Conservation (phyloP, 2,888 invertebrate genomes). For the Acanthosepion lycidas region DNA sequence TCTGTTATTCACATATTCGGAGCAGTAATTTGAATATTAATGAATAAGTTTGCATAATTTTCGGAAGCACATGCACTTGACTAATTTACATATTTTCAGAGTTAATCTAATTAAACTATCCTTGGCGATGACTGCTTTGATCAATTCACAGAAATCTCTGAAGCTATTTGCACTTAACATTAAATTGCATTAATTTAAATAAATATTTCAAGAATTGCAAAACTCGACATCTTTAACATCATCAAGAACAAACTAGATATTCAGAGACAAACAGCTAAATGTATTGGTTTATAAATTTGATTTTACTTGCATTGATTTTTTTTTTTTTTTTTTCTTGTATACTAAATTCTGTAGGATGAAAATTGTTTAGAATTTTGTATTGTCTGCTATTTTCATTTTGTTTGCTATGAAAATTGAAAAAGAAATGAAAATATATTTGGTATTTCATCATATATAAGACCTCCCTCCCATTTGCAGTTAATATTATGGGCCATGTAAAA, state of each 20-base stretch:
- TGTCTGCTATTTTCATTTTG: neutral
- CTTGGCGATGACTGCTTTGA: neutral
- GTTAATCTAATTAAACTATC: constrained; percentile 33
- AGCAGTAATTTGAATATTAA: constrained; percentile 9
- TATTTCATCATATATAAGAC: too few relatives aligned
- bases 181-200: neutral
- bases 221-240: neutral
- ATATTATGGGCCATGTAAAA: too few relatives aligned
- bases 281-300: neutral
- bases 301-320: neutral
- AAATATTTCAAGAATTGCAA: neutral
- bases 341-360: neutral
- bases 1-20: neutral
- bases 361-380: neutral
- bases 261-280: neutral
- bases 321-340: neutral
- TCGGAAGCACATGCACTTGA: neutral
- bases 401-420: neutral
- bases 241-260: neutral
- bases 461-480: too few relatives aligned
- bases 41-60: neutral
- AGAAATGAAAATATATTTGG: neutral
- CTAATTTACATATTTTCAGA: constrained; percentile 6
- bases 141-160: neutral
- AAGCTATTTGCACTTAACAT: constrained; percentile 22